Conservation (phyloP, 2,888 invertebrate genomes). For the Dicyrtoma fusca region DNA sequence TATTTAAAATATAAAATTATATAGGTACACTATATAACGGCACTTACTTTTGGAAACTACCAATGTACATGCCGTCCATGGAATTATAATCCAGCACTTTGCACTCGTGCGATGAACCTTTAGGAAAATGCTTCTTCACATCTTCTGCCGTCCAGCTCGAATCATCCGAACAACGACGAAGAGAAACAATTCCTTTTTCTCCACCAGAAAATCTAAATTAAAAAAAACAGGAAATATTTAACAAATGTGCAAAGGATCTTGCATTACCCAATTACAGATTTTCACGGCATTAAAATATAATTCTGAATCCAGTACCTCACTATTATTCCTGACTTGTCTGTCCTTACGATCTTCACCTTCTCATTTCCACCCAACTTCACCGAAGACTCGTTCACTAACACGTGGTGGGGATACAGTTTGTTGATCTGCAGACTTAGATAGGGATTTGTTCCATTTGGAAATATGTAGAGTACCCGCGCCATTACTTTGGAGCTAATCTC, state of each 20-base stretch:
- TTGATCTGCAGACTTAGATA: slow-evolving; percentile 43
- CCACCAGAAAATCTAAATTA: slow-evolving; percentile 35
- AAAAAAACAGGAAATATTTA: too few relatives aligned
- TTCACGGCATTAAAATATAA: too few relatives aligned
- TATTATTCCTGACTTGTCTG: slow-evolving; percentile 44
- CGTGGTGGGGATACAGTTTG: slow-evolving; percentile 3
- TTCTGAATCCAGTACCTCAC: too few relatives aligned
- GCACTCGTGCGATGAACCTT: slow-evolving; percentile 39
- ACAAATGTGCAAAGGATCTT: too few relatives aligned
- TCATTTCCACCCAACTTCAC: slow-evolving; percentile 28
- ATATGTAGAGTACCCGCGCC: slow-evolving; percentile 43
- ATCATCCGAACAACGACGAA: slow-evolving; percentile 42
- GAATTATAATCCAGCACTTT: slow-evolving; percentile 42
- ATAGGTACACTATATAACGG: too few relatives aligned
- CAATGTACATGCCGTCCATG: slow-evolving; percentile 43
- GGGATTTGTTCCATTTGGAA: slow-evolving; percentile 44
- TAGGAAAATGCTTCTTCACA: slow-evolving; percentile 40
- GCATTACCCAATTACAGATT: too few relatives aligned
- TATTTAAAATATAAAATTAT: too few relatives aligned
- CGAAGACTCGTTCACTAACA: background rate
- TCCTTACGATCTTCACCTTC: slow-evolving; percentile 29
- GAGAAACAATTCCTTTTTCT: slow-evolving; percentile 43
- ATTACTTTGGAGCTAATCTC: slow-evolving; percentile 36
- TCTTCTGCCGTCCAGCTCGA: slow-evolving; percentile 34
- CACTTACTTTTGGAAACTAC: slow-evolving; percentile 45